Evolutionary conservation across 2,888 invertebrate species (phyloP).

Genomic region (Busseola fusca): DNA sequence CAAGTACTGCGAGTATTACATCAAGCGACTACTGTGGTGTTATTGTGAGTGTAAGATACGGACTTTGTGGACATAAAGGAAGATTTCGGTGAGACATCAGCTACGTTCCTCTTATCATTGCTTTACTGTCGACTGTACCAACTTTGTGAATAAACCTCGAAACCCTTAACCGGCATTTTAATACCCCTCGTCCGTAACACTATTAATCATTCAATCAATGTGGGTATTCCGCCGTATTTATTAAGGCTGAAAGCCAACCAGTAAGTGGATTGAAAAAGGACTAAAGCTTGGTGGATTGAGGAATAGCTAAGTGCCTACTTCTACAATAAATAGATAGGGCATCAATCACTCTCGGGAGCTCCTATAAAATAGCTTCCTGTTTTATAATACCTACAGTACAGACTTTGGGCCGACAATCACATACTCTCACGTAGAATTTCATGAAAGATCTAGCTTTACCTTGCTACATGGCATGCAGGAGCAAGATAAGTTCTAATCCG

Average conservation of each 20-base stretch:
- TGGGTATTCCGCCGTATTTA: neutral
- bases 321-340: neutral
- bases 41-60: too few relatives aligned
- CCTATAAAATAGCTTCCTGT: neutral
- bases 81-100: too few relatives aligned
- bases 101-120: too few relatives aligned
- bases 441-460: conserved; percentile 4
- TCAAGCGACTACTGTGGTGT: too few relatives aligned
- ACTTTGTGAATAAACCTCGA: too few relatives aligned
- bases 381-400: neutral
- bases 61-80: too few relatives aligned
- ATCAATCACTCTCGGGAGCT: conserved; percentile 1
- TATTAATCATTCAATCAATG: conserved; percentile 32
- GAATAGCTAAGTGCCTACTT: neutral
- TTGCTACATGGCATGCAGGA: conserved; percentile 4
- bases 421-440: neutral
- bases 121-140: too few relatives aligned
- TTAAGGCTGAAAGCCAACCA: conserved; percentile 6
- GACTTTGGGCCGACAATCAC: neutral
- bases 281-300: neutral
- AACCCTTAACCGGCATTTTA: too few relatives aligned
- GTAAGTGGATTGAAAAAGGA: conserved; percentile 21
- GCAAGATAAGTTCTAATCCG: conserved; percentile 26
- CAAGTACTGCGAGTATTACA: too few relatives aligned
- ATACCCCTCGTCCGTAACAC: too few relatives aligned